Percentiles rank a stretch among this genome's conserved stretches.
Evolutionary conservation across 2,797 vertebrate genomes (phyloP).

Genomic region (Sebastes nivosus): DNA sequence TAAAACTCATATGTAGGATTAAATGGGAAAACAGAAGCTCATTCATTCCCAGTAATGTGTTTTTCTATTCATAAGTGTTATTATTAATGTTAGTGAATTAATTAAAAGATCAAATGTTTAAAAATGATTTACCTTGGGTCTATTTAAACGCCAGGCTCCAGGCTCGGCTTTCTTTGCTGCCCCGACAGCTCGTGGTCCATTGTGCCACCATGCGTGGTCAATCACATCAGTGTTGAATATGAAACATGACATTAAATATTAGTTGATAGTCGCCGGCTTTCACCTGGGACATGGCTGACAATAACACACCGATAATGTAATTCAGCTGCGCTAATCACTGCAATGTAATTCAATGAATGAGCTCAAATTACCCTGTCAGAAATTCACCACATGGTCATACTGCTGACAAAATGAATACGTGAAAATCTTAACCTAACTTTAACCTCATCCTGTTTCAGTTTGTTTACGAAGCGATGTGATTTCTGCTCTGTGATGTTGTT

Average conservation of each 20-base stretch:
- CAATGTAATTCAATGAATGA: background rate
- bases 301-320: slow-evolving; percentile 4
- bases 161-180: background rate
- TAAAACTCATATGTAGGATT: background rate
- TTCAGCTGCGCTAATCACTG: slow-evolving; percentile 7
- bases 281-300: slow-evolving; percentile 28
- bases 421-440: background rate
- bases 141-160: slow-evolving; percentile 12
- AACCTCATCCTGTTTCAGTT: background rate
- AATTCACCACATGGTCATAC: background rate
- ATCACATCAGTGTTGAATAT: slow-evolving; percentile 33
- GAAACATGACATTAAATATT: slow-evolving; percentile 37
- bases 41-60: background rate
- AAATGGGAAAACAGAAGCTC: background rate
- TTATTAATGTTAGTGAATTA: background rate
- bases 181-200: background rate
- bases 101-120: slow-evolving; percentile 15
- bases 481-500: background rate
- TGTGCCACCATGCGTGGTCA: background rate
- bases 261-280: slow-evolving; percentile 8
- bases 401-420: slow-evolving; percentile 1
- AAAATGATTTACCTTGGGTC: slow-evolving; percentile 3
- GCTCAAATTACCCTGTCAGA: slow-evolving; percentile 2
- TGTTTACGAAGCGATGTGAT: background rate
- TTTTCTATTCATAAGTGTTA: background rate